Evolutionary conservation across 2,113 vertebrate genomes (phyloP).

Genomic region (Sterrhoptilus dennistouni): DNA sequence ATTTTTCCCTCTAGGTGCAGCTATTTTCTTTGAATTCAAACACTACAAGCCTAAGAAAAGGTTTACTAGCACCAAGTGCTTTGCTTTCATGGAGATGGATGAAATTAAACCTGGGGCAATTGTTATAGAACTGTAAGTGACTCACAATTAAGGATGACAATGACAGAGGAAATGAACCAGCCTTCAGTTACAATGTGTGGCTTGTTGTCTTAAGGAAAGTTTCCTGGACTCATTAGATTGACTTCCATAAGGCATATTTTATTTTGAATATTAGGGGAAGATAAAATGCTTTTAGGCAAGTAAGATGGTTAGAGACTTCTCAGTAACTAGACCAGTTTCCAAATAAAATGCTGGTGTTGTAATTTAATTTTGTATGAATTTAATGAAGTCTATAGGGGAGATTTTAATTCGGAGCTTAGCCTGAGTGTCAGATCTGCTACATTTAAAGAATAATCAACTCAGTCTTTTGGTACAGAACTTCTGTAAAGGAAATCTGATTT

Average conservation of each 20-base stretch:
- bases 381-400: background rate
- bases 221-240: background rate
- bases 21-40: conserved; percentile 99
- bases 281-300: background rate
- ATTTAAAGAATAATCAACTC: background rate
- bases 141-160: background rate
- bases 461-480: background rate
- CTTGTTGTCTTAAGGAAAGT: background rate
- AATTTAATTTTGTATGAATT: background rate
- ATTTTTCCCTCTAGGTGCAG: conserved; percentile 80
- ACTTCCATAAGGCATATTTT: background rate
- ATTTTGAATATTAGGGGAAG: background rate
- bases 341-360: background rate
- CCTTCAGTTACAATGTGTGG: background rate
- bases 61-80: conserved; percentile 98
- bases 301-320: background rate
- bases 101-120: conserved; percentile 94
- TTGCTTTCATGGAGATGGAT: conserved; percentile 99
- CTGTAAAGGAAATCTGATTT: background rate
- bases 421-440: background rate
- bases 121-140: conserved; percentile 95
- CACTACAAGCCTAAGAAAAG: conserved; percentile 99
- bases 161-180: background rate
- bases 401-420: background rate
- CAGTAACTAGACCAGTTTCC: background rate